These are phyloP conservation scores for Ctenoplectra terminalis DNA, from an alignment of 1,140 invertebrate genomes.

Conservation along the genomic window DNA sequence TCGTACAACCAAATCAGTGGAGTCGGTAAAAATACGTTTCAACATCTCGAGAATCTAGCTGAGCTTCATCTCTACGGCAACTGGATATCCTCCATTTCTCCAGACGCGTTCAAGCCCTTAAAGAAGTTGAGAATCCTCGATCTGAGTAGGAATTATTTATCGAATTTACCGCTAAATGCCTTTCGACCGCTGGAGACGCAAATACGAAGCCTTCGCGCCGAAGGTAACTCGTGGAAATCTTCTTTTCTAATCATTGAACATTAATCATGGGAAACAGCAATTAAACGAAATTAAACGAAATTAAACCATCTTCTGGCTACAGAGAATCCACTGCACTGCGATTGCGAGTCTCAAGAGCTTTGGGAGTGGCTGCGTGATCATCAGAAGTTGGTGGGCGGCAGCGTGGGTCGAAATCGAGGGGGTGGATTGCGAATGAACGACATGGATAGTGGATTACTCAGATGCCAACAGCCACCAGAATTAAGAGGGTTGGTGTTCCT, in stretches of 20 bases:
- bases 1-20: conserved; percentile 92
- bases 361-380: conserved; percentile 96
- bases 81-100: conserved; percentile 89
- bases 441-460: conserved; percentile 82
- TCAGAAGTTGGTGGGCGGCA: conserved; percentile 87
- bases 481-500: conserved; percentile 89
- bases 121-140: conserved; percentile 91
- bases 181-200: conserved; percentile 91
- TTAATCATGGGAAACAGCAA: neutral
- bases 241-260: too few species aligned
- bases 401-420: conserved; percentile 78
- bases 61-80: conserved; percentile 92
- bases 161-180: conserved; percentile 90
- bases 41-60: conserved; percentile 87
- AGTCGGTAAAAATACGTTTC: conserved; percentile 89
- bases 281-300: neutral
- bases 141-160: conserved; percentile 92
- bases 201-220: conserved; percentile 88
- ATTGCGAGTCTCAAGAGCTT: conserved; percentile 93
- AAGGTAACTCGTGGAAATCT: conserved; percentile 85
- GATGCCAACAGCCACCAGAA: conserved; percentile 91
- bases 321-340: conserved; percentile 94
- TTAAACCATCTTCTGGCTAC: conserved; percentile 36
- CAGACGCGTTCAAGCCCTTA: conserved; percentile 90
- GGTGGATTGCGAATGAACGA: conserved; percentile 70